Evolutionary conservation across 2,888 invertebrate species (phyloP), one percentile per base, ranked within the genome.

Genomic region (Oscheius onirici): DNA sequence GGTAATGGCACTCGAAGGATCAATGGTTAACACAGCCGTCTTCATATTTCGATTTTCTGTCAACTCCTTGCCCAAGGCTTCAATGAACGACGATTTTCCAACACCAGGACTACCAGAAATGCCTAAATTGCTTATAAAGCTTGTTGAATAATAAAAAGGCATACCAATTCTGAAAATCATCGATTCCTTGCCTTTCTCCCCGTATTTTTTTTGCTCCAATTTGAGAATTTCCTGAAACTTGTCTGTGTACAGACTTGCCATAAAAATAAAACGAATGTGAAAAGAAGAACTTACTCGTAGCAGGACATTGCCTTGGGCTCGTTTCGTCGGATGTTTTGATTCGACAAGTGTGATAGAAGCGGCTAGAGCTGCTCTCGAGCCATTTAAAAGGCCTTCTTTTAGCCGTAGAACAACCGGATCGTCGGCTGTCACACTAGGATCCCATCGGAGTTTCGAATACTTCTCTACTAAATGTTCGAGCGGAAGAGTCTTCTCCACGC

Each of bases 71-170:
- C 91, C 91, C 80, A 91, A 88, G 1, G 88, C 87, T 86, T 91
- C 91, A 72, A 91, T 91, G 81, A 91, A 91, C 2, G 91, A 91
- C 52, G 91, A 91, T 83, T 91, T 91, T 13, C 91, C 91, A 46
- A 90, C 90, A n/a, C 91, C 91, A n/a, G 91, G 91, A 44, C 91
- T 90, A 2, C 91, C 91, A 24, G 91, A 90, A 41, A 91, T 86
- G 13, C 91, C 90, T 88, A 80, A 54, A 70, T 20, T 6, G 60
- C 10, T 15, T 15, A 40, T 8, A n/a, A 6, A 52, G 17, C 17
- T 20, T 17, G 54, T 13, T 26, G 13, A 17, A 24, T 5, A 22
- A 52, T 6, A 13, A 22, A 52, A 24, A 13, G 17, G 15, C 46
- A n/a, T 28, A 71, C 89, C 89, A 69, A 89, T 88, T 78, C 89